These are phyloP conservation scores for Rhopalosiphum padi DNA, from an alignment of 1,140 invertebrate species.

Conservation along the genomic window DNA sequence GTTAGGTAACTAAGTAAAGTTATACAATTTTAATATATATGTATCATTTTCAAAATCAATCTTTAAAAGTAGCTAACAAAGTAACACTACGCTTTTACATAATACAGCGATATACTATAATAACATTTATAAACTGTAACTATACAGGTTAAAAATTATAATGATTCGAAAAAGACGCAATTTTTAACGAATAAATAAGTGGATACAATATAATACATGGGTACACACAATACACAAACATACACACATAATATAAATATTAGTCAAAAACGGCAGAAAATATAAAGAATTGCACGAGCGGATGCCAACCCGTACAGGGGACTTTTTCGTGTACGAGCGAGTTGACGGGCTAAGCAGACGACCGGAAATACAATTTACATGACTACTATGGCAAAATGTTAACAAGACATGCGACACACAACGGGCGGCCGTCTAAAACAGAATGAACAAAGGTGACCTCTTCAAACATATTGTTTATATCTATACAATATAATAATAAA, in stretches of 20 bases:
- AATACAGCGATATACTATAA: not conserved
- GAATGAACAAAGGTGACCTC: not conserved
- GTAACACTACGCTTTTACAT: not conserved
- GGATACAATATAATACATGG: not conserved
- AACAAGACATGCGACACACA: slow-evolving; percentile 41
- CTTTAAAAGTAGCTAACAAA: not conserved
- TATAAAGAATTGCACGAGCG: not conserved
- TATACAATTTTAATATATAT: not conserved
- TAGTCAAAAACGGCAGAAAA: not conserved
- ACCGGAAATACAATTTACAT: not conserved
- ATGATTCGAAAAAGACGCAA: not conserved
- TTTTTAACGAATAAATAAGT: not conserved
- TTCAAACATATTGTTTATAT: not conserved
- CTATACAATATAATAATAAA: too few species aligned
- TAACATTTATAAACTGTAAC: not conserved
- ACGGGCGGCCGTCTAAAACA: not conserved
- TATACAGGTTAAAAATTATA: not conserved
- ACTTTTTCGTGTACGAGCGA: not conserved
- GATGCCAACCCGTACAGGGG: slow-evolving; percentile 16
- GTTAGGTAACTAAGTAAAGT: not conserved
- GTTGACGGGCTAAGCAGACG: not conserved
- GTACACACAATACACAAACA: not conserved
- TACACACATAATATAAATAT: not conserved
- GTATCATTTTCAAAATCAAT: not conserved
- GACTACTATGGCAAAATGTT: not conserved